A percentile compares a stretch with the other conserved stretches of the same genome.
phyloP scores from a whole-genome alignment of 2,888 invertebrate species.

The Philopedon plagiatum region DNA sequence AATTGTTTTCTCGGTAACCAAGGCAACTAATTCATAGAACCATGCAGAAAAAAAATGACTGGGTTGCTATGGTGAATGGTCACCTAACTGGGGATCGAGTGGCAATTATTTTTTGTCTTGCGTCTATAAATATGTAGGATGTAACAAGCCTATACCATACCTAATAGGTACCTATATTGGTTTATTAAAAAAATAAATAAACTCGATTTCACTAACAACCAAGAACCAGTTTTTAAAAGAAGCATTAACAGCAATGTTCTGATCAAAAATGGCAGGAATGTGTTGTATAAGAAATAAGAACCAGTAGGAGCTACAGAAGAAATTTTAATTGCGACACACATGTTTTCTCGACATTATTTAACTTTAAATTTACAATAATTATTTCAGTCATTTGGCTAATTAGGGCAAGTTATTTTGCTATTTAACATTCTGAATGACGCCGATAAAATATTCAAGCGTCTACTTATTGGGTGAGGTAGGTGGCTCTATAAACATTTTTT shows the following conservation, averaged over 20 bases:
- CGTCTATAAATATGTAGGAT: too few relatives aligned
- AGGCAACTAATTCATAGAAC: not conserved
- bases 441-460: too few relatives aligned
- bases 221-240: slow-evolving; percentile 25
- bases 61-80: not conserved
- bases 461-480: too few relatives aligned
- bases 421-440: not conserved
- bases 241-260: not conserved
- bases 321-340: slow-evolving; percentile 14
- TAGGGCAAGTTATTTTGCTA: not conserved
- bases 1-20: not conserved
- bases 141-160: too few relatives aligned
- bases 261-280: slow-evolving; percentile 25
- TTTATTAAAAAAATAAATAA: not conserved
- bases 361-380: not conserved
- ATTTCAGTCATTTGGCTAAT: not conserved
- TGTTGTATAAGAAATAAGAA: slow-evolving; percentile 23
- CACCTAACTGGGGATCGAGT: too few relatives aligned
- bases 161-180: too few relatives aligned
- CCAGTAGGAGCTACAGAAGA: not conserved
- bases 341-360: slow-evolving; percentile 4
- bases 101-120: too few relatives aligned
- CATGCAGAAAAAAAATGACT: not conserved
- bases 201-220: slow-evolving; percentile 1
- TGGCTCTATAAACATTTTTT: not conserved